Base-by-base conservation (phyloP, 2,888 invertebrate species). In the Prosopocoilus inquinatus region DNA sequence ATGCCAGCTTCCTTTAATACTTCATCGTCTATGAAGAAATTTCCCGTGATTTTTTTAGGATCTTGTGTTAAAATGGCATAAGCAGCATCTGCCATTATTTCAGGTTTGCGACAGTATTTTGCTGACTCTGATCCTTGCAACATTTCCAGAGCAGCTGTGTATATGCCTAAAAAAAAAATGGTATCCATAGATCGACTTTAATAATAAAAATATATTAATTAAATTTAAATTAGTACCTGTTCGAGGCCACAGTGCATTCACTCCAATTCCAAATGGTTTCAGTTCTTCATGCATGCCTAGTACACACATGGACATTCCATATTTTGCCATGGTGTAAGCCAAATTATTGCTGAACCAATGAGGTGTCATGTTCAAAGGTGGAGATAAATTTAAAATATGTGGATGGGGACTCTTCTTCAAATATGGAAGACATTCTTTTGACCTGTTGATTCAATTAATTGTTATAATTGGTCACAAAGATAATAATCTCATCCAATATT, bases 241-340 rank as follows among this genome's bases (percentile, higher is more conserved):
- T 73, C 85, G 86, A 0, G 98, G 98, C 98, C 98, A 98, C 0
- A 98, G 81, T 0, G 96, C 95, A 78, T 98, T 98, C 9, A 97
- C 96, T 11, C 90, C 95, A 60, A 98, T 88, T 55, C 89, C 89
- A 64, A 84, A 83, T 0, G 83, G 82, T 67, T 84, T 87, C 70
- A 96, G 91, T 79, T 98, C 98, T 61, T 90, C 91, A n/a, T 95
- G 85, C 94, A 97, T 96, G 11, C 98, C 97, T 9, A 98, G 80
- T 1, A 92, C 96, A 76, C 96, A 97, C 94, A 98, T 93, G 0
- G 96, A 96, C 97, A 97, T 97, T 15, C 96, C 97, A 75, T 95
- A 98, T 75, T 98, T 98, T 2, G 98, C 94, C 89, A 97, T 97
- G 1, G 97, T 96, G 77, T 99, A 98, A 1, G 96, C 97, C 45